Percentiles rank a stretch among this genome's conserved stretches.
Conservation (phyloP, 2,797 vertebrate genomes). For the Onychomys leucogaster region DNA sequence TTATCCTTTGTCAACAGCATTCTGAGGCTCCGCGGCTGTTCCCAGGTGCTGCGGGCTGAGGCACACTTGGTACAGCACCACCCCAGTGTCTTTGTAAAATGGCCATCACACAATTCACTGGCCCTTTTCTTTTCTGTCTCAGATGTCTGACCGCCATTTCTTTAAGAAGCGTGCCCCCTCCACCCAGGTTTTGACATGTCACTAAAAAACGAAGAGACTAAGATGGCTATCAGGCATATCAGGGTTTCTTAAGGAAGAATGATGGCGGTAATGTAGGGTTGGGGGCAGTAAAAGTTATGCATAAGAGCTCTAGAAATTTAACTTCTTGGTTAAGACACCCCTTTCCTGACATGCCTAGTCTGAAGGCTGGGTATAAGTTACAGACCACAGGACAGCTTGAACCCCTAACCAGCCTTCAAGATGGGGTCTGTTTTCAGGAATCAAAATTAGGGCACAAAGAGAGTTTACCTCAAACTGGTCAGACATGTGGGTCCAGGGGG, state of each 20-base stretch:
- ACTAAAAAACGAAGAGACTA: neutral
- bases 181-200: neutral
- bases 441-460: no score
- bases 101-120: neutral
- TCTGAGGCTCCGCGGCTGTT: neutral
- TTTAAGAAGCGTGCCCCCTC: neutral
- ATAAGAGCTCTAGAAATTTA: neutral
- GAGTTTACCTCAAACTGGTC: no score
- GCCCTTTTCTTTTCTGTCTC: neutral
- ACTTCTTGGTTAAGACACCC: neutral
- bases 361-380: no score
- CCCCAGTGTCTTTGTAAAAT: no score
- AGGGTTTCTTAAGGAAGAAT: neutral
- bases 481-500: no score
- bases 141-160: neutral
- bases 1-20: constrained; percentile 32
- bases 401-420: no score
- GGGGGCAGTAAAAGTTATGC: neutral
- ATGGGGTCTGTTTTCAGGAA: no score
- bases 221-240: neutral
- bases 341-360: no score
- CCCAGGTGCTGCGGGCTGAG: no score
- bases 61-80: no score
- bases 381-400: no score
- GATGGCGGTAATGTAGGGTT: neutral